Percentiles rank a stretch among this genome's conserved stretches.
phyloP scores from a whole-genome alignment of 2,113 vertebrate species.

The Athene noctua region DNA sequence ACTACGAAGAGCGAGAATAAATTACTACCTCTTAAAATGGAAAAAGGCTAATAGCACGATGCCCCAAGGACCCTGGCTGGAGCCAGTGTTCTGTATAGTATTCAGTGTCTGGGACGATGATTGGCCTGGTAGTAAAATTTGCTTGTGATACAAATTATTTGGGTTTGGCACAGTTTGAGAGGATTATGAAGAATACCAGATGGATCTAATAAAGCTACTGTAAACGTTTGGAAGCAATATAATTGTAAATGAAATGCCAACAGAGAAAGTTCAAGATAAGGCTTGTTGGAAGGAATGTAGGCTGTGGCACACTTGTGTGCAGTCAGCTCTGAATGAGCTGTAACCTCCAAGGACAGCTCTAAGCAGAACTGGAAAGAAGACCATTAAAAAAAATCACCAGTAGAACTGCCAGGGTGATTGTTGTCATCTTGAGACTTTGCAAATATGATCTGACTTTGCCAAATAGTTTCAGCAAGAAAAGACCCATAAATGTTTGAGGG shows the following conservation, averaged over 20 bases:
- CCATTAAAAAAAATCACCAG: neutral
- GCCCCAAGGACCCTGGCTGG: neutral
- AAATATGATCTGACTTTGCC: neutral
- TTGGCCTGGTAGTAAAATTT: neutral
- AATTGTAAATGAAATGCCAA: slow-evolving; percentile 3
- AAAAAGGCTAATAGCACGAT: slow-evolving; percentile 35
- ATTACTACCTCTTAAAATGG: slow-evolving; percentile 32
- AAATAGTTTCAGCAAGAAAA: neutral
- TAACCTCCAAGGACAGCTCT: neutral
- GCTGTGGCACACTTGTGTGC: neutral
- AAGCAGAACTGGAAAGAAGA: neutral
- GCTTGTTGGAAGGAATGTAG: neutral
- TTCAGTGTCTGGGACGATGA: neutral
- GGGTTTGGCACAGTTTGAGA: slow-evolving; percentile 10
- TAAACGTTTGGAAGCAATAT: slow-evolving; percentile 26
- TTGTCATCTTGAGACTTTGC: neutral
- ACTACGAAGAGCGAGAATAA: neutral
- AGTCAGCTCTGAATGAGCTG: neutral
- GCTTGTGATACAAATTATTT: slow-evolving; percentile 10
- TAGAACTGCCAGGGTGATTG: neutral
- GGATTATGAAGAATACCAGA: slow-evolving; percentile 18
- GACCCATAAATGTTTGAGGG: neutral
- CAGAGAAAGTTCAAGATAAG: neutral
- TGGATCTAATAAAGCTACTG: slow-evolving; percentile 38
- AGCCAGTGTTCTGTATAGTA: neutral